Conservation (phyloP, 2,113 vertebrate genomes). For the Okapia johnstoni region DNA sequence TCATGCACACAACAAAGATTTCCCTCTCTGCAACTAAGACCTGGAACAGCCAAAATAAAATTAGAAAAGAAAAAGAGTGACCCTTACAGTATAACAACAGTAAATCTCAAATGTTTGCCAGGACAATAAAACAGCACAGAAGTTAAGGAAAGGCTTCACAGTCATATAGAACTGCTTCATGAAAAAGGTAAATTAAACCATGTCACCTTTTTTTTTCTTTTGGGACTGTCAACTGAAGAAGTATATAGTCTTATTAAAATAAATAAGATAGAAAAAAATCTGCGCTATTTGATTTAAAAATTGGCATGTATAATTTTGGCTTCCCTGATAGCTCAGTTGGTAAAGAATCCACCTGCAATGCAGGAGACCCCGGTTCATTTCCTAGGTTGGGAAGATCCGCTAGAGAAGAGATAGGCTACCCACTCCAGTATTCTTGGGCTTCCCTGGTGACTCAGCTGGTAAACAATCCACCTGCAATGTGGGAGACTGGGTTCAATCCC, state of each 20-base stretch:
- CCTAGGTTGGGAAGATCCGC: background rate
- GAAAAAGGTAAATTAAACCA: background rate
- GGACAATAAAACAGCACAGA: background rate
- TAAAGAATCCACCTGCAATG: background rate
- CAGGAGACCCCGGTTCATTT: background rate
- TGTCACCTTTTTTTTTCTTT: background rate
- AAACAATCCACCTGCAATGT: background rate
- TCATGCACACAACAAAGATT: background rate
- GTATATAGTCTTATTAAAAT: background rate
- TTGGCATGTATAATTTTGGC: background rate
- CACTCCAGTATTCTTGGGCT: background rate
- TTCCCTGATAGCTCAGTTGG: background rate
- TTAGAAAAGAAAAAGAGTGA: background rate
- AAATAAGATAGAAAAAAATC: background rate
- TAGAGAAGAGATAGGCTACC: background rate
- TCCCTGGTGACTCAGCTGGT: background rate
- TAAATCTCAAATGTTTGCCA: background rate
- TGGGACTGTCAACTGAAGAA: background rate
- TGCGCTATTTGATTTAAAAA: background rate
- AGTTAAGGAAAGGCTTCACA: background rate
- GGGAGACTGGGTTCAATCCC: background rate
- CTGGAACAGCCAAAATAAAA: background rate
- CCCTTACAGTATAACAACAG: background rate
- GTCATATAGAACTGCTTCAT: background rate
- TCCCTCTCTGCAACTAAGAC: background rate